phyloP scores from a whole-genome alignment of 2,888 invertebrate species.

The Drosophila mimetica region DNA sequence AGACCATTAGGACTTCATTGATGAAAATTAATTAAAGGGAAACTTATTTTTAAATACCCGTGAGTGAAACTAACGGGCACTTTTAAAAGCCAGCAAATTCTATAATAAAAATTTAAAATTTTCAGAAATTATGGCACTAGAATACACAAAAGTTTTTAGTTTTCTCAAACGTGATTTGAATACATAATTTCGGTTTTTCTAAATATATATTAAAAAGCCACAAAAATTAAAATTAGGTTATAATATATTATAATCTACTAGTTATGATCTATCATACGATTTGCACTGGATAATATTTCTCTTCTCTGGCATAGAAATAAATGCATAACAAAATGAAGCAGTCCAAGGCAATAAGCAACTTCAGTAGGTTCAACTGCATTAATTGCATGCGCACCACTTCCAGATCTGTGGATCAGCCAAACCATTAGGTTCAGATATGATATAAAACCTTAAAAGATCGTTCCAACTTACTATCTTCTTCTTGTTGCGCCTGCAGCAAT shows the following conservation, averaged over 20 bases:
- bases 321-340: constrained; percentile 46
- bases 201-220: not conserved
- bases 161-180: too few species aligned
- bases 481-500: constrained; percentile 15
- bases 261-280: not conserved
- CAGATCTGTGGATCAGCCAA: constrained; percentile 26
- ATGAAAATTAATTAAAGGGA: not conserved
- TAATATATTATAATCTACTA: not conserved
- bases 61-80: not conserved
- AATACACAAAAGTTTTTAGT: too few species aligned
- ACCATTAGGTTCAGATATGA: not conserved
- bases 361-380: constrained; percentile 62
- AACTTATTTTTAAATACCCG: not conserved
- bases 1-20: not conserved
- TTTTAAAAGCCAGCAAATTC: too few species aligned
- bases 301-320: constrained; percentile 2
- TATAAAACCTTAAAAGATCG: not conserved
- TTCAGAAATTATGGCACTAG: too few species aligned
- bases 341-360: constrained; percentile 56
- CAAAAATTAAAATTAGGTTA: not conserved
- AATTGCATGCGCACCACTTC: constrained; percentile 42
- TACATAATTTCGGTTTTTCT: not conserved
- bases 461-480: constrained; percentile 30
- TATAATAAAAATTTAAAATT: too few species aligned
- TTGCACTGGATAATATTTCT: not conserved